phyloP scores from a whole-genome alignment of 2,888 invertebrate species.

The Hedya salicella region DNA sequence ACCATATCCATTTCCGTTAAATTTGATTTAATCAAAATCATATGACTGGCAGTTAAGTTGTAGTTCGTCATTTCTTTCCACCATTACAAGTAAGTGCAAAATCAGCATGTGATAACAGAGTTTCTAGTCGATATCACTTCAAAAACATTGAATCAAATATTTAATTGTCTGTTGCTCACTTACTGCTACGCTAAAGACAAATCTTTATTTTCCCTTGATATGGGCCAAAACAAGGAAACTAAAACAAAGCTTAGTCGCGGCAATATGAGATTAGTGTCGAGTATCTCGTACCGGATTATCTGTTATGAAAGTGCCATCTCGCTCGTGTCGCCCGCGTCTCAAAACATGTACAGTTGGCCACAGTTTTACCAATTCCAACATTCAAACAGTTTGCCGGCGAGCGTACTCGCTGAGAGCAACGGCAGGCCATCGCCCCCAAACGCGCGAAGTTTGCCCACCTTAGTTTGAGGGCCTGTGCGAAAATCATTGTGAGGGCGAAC shows the following conservation, averaged over 20 bases:
- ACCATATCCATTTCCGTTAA: no score
- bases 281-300: slow-evolving; percentile 38
- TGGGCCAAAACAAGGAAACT: slow-evolving; percentile 11
- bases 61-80: no score
- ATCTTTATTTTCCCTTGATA: slow-evolving; percentile 15
- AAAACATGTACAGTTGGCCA: background rate
- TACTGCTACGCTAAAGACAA: slow-evolving; percentile 1
- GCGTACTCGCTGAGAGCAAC: no score
- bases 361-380: background rate
- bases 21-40: no score
- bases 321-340: background rate
- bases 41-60: no score
- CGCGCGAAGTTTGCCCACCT: no score
- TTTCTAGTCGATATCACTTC: background rate
- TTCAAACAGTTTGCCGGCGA: no score
- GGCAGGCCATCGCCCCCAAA: no score
- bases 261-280: slow-evolving; percentile 42
- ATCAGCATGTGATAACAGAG: no score
- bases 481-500: no score
- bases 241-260: slow-evolving; percentile 24
- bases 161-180: background rate
- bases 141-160: background rate
- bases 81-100: no score
- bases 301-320: slow-evolving; percentile 19
- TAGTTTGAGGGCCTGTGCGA: no score